Evolutionary conservation across 2,888 invertebrate genomes (phyloP).

Genomic region (Nineta flava): DNA sequence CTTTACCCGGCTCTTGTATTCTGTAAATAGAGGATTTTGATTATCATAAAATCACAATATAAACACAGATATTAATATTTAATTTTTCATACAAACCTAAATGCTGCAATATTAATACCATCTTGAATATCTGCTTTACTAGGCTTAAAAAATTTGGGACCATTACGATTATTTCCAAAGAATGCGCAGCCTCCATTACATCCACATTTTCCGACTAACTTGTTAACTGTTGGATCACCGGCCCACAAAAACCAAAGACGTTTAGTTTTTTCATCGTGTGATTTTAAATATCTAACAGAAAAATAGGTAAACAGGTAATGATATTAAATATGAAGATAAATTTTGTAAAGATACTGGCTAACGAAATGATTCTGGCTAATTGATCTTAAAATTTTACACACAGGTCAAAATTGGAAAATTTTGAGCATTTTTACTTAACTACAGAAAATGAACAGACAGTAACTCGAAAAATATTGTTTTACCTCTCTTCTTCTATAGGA

Average conservation of each 20-base stretch:
- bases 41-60: constrained; percentile 5
- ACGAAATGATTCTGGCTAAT: too few species aligned
- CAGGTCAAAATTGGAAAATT: too few species aligned
- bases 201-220: constrained; percentile 59
- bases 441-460: too few species aligned
- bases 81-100: constrained; percentile 30
- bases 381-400: too few species aligned
- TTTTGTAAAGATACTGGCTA: too few species aligned
- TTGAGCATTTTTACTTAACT: too few species aligned
- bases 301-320: too few species aligned
- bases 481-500: too few species aligned
- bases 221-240: constrained; percentile 38
- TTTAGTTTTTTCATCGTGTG: constrained; percentile 71
- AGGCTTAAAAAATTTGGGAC: constrained; percentile 75
- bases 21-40: constrained; percentile 23
- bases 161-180: constrained; percentile 86
- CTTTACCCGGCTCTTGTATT: constrained; percentile 58
- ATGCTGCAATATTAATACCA: constrained; percentile 68
- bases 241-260: constrained; percentile 94
- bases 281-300: constrained; percentile 48
- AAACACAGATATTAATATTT: constrained; percentile 3
- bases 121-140: constrained; percentile 63
- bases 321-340: too few species aligned
- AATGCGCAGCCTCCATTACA: constrained; percentile 92
- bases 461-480: too few species aligned